Evolutionary conservation across 2,113 vertebrate species (phyloP).

Genomic region (Cephalophus harveyi): DNA sequence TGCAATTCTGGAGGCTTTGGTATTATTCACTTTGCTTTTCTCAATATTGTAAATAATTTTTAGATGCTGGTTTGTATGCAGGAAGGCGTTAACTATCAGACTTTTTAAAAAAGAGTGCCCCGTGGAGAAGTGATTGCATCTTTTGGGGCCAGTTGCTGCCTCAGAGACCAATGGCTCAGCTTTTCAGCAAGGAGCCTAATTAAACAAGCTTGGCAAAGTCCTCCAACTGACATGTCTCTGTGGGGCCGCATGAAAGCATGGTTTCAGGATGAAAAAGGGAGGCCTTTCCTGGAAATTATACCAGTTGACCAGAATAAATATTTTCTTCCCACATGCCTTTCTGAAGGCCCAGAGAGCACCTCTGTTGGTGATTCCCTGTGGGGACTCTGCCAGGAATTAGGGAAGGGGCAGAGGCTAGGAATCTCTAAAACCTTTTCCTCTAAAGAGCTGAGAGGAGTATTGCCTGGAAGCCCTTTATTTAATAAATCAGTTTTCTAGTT

Average conservation of each 20-base stretch:
- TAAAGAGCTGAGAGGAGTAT: neutral
- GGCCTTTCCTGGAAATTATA: neutral
- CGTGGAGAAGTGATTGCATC: neutral
- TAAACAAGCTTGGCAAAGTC: neutral
- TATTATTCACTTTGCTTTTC: neutral
- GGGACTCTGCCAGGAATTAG: neutral
- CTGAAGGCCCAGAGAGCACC: neutral
- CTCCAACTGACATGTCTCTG: neutral
- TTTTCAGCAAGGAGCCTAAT: slow-evolving; percentile 48
- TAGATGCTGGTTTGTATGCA: neutral
- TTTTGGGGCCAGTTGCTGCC: neutral
- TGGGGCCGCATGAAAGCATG: neutral
- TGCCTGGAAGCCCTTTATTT: neutral
- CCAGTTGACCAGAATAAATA: neutral
- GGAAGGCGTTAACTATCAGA: neutral
- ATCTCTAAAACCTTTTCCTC: neutral
- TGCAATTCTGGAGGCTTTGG: neutral
- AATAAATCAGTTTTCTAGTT: neutral
- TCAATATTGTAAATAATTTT: neutral
- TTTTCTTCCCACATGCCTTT: neutral
- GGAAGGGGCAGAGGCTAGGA: neutral
- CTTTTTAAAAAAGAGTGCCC: neutral
- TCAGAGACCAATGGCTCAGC: neutral
- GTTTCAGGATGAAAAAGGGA: neutral
- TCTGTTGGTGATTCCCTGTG: neutral